phyloP scores from a whole-genome alignment of 2,113 vertebrate genomes.

The Agapornis roseicollis region DNA sequence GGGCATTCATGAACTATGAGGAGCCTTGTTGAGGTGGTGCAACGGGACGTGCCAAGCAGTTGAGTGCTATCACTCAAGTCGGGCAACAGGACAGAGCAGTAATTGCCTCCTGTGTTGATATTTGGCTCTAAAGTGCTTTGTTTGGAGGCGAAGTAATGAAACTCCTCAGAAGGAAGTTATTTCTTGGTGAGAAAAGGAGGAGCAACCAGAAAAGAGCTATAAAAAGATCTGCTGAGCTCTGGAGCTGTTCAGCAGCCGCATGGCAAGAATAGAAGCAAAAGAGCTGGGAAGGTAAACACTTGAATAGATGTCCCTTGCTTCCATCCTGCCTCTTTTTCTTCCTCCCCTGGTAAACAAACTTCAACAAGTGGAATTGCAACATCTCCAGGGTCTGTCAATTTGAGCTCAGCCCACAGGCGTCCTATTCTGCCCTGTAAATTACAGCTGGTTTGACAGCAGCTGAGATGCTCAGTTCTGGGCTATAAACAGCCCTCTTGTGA shows the following conservation, averaged over 20 bases:
- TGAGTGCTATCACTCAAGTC: neutral
- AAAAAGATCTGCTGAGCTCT: slow-evolving; percentile 40
- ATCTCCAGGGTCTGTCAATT: slow-evolving; percentile 13
- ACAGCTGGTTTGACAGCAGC: slow-evolving; percentile 27
- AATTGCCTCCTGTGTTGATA: slow-evolving; percentile 13
- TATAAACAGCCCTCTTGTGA: neutral
- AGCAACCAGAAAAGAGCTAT: neutral
- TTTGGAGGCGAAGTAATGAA: slow-evolving; percentile 37
- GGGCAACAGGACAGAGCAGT: neutral
- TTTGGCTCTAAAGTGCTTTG: slow-evolving; percentile 17
- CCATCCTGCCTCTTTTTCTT: neutral
- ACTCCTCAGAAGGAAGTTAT: slow-evolving; percentile 18
- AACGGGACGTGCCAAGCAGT: neutral
- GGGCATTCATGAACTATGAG: neutral
- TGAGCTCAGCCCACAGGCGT: slow-evolving; percentile 18
- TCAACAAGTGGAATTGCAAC: slow-evolving; percentile 57
- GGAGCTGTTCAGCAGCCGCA: neutral
- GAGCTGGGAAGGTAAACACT: slow-evolving; percentile 58
- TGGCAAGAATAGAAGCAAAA: slow-evolving; percentile 51
- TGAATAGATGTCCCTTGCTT: neutral
- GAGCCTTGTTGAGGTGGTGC: neutral
- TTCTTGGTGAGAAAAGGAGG: slow-evolving; percentile 42
- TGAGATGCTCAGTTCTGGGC: neutral
- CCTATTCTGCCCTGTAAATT: slow-evolving; percentile 58
- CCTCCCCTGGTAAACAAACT: slow-evolving; percentile 48